These are phyloP conservation scores for Galendromus occidentalis DNA, from an alignment of 1,140 invertebrate species.

Conservation along the genomic window DNA sequence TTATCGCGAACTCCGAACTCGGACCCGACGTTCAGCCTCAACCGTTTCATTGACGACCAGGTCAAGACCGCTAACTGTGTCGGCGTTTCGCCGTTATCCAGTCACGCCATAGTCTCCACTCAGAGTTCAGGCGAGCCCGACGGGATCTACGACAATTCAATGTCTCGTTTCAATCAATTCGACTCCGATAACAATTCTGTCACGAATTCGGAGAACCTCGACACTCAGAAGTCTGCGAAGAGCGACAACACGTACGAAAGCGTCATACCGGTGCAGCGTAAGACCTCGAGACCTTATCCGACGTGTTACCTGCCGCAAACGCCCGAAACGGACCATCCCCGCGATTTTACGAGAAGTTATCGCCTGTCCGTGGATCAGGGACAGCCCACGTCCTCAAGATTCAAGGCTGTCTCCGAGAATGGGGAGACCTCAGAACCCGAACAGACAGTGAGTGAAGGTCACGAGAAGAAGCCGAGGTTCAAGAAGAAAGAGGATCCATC, in stretches of 20 bases:
- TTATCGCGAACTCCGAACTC: slow-evolving; percentile 1
- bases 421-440: not conserved
- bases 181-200: slow-evolving; percentile 6
- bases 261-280: not conserved
- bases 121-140: not conserved
- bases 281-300: not conserved
- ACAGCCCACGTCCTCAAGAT: not conserved
- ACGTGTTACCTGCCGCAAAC: not conserved
- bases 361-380: not conserved
- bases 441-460: not conserved
- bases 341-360: not conserved
- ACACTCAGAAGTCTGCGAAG: not conserved
- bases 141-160: not conserved
- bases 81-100: not conserved
- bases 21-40: slow-evolving; percentile 1
- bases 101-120: not conserved
- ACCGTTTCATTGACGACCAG: not conserved
- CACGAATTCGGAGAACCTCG: slow-evolving; percentile 1
- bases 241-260: slow-evolving; percentile 8
- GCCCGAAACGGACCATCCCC: not conserved
- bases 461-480: not conserved
- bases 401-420: not conserved
- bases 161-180: slow-evolving; percentile 5
- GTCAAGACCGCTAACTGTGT: not conserved
- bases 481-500: not conserved